Evolutionary conservation across 2,888 invertebrate genomes (phyloP).

Genomic region (Oxyteleia sp.): DNA sequence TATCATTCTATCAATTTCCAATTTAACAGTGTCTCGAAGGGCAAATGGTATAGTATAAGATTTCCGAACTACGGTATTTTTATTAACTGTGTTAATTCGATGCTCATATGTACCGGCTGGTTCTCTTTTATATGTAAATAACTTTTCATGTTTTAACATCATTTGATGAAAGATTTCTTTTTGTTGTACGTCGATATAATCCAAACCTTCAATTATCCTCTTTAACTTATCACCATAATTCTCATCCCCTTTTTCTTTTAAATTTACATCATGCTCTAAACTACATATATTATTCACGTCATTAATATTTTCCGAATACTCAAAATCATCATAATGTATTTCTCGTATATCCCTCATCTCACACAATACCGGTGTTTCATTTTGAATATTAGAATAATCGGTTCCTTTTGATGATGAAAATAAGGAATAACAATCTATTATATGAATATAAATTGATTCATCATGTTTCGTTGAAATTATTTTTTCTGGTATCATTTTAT

Average conservation of each 20-base stretch:
- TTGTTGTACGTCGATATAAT: not conserved
- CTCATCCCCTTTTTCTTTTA: not conserved
- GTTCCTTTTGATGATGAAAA: not conserved
- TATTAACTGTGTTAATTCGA: slow-evolving; percentile 72
- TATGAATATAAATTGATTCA: slow-evolving; percentile 4
- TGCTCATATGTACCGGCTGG: slow-evolving; percentile 72
- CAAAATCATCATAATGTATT: not conserved
- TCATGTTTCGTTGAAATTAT: not conserved
- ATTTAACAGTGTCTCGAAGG: slow-evolving; percentile 72
- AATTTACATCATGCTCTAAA: not conserved
- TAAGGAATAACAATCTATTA: not conserved
- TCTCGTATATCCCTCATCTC: slow-evolving; percentile 17
- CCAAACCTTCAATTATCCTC: not conserved
- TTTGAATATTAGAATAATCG: not conserved
- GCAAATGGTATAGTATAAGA: slow-evolving; percentile 79
- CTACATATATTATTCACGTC: not conserved
- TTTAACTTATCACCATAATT: slow-evolving; percentile 5
- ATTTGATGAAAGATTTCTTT: slow-evolving; percentile 24
- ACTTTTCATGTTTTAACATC: slow-evolving; percentile 37
- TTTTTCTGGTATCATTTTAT: not conserved
- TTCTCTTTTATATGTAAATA: slow-evolving; percentile 35
- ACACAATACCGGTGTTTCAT: not conserved
- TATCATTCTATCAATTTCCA: slow-evolving; percentile 76
- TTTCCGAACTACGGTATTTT: slow-evolving; percentile 69
- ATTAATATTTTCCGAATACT: not conserved